Conservation (phyloP, 2,113 vertebrate genomes). For the Coptodon bakossiorum region DNA sequence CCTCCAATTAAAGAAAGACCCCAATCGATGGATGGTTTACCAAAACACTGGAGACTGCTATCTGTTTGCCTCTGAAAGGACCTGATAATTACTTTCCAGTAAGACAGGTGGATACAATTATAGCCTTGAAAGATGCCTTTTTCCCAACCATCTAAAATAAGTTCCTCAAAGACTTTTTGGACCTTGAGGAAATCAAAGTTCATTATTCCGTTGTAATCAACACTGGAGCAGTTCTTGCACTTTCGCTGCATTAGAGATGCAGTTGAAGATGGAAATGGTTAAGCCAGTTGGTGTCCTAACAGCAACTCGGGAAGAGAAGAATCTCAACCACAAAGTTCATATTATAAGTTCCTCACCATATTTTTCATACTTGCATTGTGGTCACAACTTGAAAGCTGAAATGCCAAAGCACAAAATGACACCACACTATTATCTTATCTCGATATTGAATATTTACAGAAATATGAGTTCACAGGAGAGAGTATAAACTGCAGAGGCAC, state of each 20-base stretch:
- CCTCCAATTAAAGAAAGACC: not conserved
- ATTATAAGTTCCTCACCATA: not conserved
- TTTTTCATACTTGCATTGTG: not conserved
- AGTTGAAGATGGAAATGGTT: not conserved
- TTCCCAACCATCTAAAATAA: not conserved
- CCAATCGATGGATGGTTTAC: not conserved
- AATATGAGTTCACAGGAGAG: not conserved
- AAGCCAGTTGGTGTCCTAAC: not conserved
- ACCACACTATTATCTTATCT: not conserved
- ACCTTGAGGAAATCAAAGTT: not conserved
- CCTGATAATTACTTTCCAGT: not conserved
- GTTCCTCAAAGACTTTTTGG: not conserved
- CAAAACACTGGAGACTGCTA: not conserved
- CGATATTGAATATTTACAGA: slow-evolving; percentile 16
- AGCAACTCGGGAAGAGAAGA: not conserved
- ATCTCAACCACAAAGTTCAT: not conserved
- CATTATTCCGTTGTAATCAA: not conserved
- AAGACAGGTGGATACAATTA: not conserved
- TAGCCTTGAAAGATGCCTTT: not conserved
- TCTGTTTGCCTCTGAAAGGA: not conserved
- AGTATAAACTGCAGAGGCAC: not conserved
- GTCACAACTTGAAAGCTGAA: not conserved
- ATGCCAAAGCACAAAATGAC: not conserved
- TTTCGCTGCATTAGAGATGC: not conserved
- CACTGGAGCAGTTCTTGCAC: not conserved